phyloP scores from a whole-genome alignment of 35 echinoderm and acorn worm genomes.

The Amphiura filiformis region DNA sequence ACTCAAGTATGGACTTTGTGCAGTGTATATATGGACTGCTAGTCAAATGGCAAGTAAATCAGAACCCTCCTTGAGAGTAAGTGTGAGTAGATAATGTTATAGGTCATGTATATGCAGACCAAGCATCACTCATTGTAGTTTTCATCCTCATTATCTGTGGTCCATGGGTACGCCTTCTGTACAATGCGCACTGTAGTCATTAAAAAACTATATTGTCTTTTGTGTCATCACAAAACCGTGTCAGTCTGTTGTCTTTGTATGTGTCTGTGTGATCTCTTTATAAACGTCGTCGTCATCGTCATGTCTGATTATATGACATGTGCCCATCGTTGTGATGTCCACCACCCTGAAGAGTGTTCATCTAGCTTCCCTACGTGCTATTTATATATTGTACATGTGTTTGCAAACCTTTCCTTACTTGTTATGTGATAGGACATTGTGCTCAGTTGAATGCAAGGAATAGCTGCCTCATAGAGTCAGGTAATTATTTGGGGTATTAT shows the following conservation, averaged over 20 bases:
- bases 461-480: too few species aligned
- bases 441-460: too few species aligned
- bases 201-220: not conserved
- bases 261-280: not conserved
- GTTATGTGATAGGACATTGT: not conserved
- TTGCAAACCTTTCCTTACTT: not conserved
- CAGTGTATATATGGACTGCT: too few species aligned
- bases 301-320: not conserved
- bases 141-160: not conserved
- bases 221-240: not conserved
- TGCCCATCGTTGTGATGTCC: slow-evolving; percentile 1
- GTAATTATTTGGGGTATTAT: too few species aligned
- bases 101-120: too few species aligned
- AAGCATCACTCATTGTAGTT: too few species aligned
- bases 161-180: not conserved
- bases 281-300: too few species aligned
- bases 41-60: too few species aligned
- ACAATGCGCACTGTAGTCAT: slow-evolving; percentile 13
- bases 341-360: not conserved
- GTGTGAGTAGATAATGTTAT: too few species aligned
- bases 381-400: too few species aligned
- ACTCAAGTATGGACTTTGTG: too few species aligned
- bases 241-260: not conserved
- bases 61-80: too few species aligned
- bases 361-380: not conserved